These are phyloP conservation scores for Drosophila peninsularis DNA, from an alignment of 2,888 invertebrate species.

Conservation along the genomic window DNA sequence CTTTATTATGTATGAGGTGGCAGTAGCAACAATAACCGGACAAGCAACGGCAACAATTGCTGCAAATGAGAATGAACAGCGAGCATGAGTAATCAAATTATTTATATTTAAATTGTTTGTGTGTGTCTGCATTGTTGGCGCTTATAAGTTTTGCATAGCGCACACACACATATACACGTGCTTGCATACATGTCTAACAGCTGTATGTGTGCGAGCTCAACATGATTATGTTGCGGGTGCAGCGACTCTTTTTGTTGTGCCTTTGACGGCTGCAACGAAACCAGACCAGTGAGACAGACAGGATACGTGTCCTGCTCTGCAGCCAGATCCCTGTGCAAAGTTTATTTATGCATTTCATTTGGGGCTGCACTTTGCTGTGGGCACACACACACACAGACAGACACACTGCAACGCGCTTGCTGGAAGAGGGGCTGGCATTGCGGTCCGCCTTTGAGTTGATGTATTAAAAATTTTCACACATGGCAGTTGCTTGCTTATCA, in stretches of 20 bases:
- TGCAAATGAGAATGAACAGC: slow-evolving; percentile 65
- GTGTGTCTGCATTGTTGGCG: slow-evolving; percentile 61
- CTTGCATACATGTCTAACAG: neutral
- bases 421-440: slow-evolving; percentile 30
- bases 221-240: slow-evolving; percentile 71
- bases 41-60: slow-evolving; percentile 34
- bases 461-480: slow-evolving; percentile 79
- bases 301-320: slow-evolving; percentile 39
- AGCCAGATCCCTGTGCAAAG: slow-evolving; percentile 46
- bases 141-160: slow-evolving; percentile 55
- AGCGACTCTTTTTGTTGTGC: slow-evolving; percentile 54
- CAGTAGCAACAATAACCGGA: slow-evolving; percentile 31
- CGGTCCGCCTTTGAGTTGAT: slow-evolving; percentile 73
- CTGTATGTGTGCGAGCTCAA: slow-evolving; percentile 28
- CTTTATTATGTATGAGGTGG: slow-evolving; percentile 78
- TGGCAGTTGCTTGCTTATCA: slow-evolving; percentile 72
- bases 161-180: neutral
- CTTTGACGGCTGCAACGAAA: slow-evolving; percentile 55
- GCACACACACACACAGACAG: slow-evolving; percentile 3
- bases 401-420: neutral
- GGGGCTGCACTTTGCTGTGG: slow-evolving; percentile 56
- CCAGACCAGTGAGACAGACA: slow-evolving; percentile 21
- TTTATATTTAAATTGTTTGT: slow-evolving; percentile 78
- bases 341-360: slow-evolving; percentile 80
- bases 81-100: slow-evolving; percentile 76